Evolutionary conservation across 2,888 invertebrate species (phyloP).

Genomic region (Eupithecia dodoneata): DNA sequence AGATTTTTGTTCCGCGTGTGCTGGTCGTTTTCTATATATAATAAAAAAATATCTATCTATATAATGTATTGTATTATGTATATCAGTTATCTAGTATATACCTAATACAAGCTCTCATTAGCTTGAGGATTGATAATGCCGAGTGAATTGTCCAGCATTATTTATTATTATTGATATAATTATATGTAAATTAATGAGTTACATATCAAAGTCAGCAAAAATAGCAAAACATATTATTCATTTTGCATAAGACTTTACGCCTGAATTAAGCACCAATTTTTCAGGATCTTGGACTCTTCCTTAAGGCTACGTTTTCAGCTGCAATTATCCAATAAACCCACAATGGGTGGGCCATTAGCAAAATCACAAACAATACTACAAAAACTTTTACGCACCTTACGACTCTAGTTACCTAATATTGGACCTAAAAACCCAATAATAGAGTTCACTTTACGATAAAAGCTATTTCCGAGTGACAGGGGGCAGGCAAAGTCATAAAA

Average conservation of each 20-base stretch:
- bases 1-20: too few species aligned
- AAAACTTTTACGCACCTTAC: neutral
- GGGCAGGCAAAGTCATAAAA: constrained; percentile 37
- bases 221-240: neutral
- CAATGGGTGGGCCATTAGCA: neutral
- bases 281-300: neutral
- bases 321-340: neutral
- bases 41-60: too few species aligned
- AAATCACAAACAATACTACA: neutral
- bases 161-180: too few species aligned
- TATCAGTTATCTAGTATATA: too few species aligned
- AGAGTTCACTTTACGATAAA: constrained; percentile 19
- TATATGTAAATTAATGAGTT: neutral
- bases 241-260: neutral
- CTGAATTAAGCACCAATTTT: neutral
- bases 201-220: neutral
- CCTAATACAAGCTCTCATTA: too few species aligned
- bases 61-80: too few species aligned
- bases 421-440: constrained; percentile 3
- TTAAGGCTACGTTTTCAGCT: neutral
- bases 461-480: constrained; percentile 24
- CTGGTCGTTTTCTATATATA: too few species aligned
- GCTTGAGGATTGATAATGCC: too few species aligned
- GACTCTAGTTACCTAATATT: constrained; percentile 3
- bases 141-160: too few species aligned